Base-by-base conservation (phyloP, 2,888 invertebrate species). In the Molanna angustata region DNA sequence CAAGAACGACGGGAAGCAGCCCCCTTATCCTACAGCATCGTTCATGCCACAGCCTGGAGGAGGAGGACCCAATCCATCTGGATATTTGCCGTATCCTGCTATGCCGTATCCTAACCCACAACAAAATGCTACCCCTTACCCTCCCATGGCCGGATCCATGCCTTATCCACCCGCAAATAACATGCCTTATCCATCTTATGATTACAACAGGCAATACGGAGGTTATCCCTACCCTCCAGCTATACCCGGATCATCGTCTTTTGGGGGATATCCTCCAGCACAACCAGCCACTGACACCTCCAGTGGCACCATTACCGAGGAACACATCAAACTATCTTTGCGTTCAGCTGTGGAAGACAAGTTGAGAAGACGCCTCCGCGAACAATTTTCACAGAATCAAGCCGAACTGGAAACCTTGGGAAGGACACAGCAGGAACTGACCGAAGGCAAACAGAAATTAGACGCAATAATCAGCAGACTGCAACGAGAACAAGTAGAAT, bases 261-360 rank as follows among this genome's bases (percentile, higher is more conserved):
- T 74, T 44, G 72, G 74, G 21, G 67, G 64, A 14, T 72, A 68
- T 62, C 66, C 62, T 13, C 63, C 65, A 31, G 65, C 65, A 57
- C 64, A 66, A 11, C 53, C 48, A 9, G 16, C 43, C 1, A 63
- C 68, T n/a, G 63, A 66, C 14, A 73, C 79, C 63, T 69, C 71
- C 14, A 77, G 78, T 48, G 90, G 90, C 16, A 93, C 93, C n/a
- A 94, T 95, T 52, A 90, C 94, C 42, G 94, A 96, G 64, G 94
- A 96, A 67, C 95, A 97, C 67, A 92, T 99, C 58, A 85, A 91
- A 66, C 93, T 90, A 19, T 98, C 97, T 1, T 75, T 99, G 17
- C 73, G 96, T 14, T 94, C 95, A 51, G 98, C 97, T 18, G 91
- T 98, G 1, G 94, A 96, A 70, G 97, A 99, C 68, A 96, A 95